Percentiles rank a stretch among this genome's conserved stretches.
phyloP scores from a whole-genome alignment of 1,140 invertebrate species.

The Musca vetustissima region DNA sequence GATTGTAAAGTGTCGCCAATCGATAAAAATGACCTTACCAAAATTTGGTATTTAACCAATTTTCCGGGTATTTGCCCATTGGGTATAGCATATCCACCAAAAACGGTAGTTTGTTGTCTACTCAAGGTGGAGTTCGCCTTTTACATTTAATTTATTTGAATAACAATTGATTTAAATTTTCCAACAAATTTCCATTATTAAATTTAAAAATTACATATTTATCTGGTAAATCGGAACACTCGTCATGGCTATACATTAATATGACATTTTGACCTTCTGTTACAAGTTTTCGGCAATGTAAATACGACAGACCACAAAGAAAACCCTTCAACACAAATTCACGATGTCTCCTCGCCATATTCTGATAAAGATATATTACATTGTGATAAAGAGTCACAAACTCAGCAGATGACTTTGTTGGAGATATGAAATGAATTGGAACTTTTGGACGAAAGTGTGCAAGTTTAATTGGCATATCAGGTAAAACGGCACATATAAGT shows the following conservation, averaged over 20 bases:
- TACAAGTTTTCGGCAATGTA: conserved; percentile 30
- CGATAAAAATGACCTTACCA: no score
- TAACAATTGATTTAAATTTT: conserved; percentile 31
- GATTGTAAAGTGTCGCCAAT: no score
- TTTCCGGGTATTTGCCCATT: no score
- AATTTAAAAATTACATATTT: conserved; percentile 44
- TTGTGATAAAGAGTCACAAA: conserved; percentile 43
- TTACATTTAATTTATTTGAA: background rate
- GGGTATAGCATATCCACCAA: no score
- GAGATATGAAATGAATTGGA: conserved; percentile 43
- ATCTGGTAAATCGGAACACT: conserved; percentile 38
- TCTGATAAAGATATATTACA: conserved; percentile 42
- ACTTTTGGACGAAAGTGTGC: conserved; percentile 43
- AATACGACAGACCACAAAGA: conserved; percentile 38
- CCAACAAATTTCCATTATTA: conserved; percentile 31
- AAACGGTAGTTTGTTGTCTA: no score
- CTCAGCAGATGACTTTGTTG: conserved; percentile 42
- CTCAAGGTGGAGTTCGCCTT: no score
- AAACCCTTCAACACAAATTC: conserved; percentile 33
- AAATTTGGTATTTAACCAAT: no score
- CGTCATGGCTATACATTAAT: conserved; percentile 37
- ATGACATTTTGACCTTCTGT: conserved; percentile 35
- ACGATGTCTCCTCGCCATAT: conserved; percentile 28
- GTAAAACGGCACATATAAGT: conserved; percentile 39
- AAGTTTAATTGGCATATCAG: conserved; percentile 47